Conservation (phyloP, 1,140 invertebrate genomes). For the Neodiprion virginianus region DNA sequence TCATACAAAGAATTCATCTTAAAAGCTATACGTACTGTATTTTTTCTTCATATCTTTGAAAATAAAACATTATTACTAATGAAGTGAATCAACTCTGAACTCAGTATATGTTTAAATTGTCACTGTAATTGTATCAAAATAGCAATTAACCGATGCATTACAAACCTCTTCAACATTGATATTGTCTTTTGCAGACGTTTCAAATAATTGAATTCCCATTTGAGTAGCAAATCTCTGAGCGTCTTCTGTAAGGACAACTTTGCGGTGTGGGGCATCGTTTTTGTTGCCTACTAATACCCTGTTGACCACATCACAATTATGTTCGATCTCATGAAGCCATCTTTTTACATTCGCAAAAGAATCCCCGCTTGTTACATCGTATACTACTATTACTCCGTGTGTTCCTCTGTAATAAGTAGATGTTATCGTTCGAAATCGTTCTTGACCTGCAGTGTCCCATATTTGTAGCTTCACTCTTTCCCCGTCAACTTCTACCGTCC, state of each 20-base stretch:
- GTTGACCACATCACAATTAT: constrained; percentile 99
- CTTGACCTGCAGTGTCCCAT: constrained; percentile 96
- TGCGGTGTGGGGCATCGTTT: constrained; percentile 95
- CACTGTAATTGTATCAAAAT: neutral
- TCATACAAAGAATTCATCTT: no score
- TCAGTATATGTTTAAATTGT: neutral
- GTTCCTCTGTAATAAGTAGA: constrained; percentile 96
- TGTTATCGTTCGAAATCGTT: constrained; percentile 95
- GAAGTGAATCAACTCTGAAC: constrained; percentile 7
- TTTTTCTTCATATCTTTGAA: no score
- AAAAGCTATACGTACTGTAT: no score
- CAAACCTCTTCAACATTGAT: constrained; percentile 97
- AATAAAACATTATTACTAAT: no score
- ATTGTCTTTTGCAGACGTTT: constrained; percentile 99
- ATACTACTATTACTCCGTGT: constrained; percentile 98
- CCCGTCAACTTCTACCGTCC: constrained; percentile 93
- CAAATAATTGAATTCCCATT: constrained; percentile 96
- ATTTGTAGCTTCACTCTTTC: constrained; percentile 98
- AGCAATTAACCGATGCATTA: constrained; percentile 38
- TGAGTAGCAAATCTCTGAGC: constrained; percentile 95
- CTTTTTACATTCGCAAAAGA: constrained; percentile 99
- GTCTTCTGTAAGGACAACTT: constrained; percentile 97
- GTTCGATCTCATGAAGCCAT: constrained; percentile 98
- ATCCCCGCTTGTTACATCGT: constrained; percentile 98
- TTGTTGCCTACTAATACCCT: constrained; percentile 99